Evolutionary conservation across 2,888 invertebrate genomes (phyloP).

Genomic region (Chrysotoxum bicinctum): DNA sequence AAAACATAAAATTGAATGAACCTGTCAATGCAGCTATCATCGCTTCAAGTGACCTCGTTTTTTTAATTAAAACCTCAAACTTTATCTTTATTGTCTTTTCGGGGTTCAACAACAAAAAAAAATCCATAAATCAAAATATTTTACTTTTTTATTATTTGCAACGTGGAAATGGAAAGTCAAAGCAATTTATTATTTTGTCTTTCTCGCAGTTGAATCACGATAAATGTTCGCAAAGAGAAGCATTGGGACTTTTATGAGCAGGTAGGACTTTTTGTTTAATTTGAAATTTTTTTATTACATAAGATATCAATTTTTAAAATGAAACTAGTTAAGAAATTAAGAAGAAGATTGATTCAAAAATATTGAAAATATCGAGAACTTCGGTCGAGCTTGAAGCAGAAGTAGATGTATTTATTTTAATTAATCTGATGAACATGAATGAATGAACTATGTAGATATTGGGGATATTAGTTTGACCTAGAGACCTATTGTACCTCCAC

Average conservation of each 20-base stretch:
- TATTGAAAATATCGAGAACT: too few species aligned
- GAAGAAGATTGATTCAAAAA: too few species aligned
- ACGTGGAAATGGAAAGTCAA: not conserved
- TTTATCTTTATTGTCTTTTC: slow-evolving; percentile 1
- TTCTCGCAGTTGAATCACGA: not conserved
- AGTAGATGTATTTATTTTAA: too few species aligned
- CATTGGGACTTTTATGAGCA: not conserved
- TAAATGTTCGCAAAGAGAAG: not conserved
- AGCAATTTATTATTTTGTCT: not conserved
- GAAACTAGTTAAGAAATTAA: too few species aligned
- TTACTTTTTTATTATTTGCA: not conserved
- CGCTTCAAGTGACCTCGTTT: slow-evolving; percentile 7
- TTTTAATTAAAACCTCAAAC: slow-evolving; percentile 9
- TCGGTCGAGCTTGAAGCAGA: too few species aligned
- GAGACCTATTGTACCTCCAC: too few species aligned
- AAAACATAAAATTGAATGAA: not conserved
- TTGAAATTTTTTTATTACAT: too few species aligned
- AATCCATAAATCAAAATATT: not conserved
- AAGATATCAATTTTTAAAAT: too few species aligned
- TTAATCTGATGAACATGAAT: too few species aligned
- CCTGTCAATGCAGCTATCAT: slow-evolving; percentile 12
- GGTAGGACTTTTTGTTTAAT: too few species aligned
- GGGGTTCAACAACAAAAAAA: not conserved
- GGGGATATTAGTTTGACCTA: too few species aligned
- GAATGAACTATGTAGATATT: too few species aligned